phyloP scores from a whole-genome alignment of 1,140 invertebrate genomes.

The Gonioctena quinquepunctata region DNA sequence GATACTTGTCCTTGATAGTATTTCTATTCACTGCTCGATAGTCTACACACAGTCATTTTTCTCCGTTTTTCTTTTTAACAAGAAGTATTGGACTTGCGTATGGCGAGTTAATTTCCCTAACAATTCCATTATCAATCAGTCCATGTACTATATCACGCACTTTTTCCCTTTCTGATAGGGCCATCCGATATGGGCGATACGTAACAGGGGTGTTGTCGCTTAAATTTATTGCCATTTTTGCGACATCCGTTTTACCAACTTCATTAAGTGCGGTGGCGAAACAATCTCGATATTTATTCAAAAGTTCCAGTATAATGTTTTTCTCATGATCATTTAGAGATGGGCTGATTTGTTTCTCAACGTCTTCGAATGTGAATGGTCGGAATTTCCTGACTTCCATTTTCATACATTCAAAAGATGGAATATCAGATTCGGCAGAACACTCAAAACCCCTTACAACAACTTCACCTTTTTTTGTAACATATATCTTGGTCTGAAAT shows the following conservation, averaged over 20 bases:
- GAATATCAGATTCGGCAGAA: too few relatives aligned
- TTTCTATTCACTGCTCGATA: slow-evolving; percentile 48
- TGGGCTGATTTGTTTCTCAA: too few relatives aligned
- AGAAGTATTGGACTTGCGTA: slow-evolving; percentile 52
- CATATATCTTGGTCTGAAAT: too few relatives aligned
- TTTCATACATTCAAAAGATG: too few relatives aligned
- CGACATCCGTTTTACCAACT: not conserved
- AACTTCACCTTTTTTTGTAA: too few relatives aligned
- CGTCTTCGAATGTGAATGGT: too few relatives aligned
- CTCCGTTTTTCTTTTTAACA: slow-evolving; percentile 49
- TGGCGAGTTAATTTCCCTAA: slow-evolving; percentile 48
- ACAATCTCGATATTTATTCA: not conserved
- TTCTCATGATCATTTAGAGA: too few relatives aligned
- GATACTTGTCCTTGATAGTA: slow-evolving; percentile 52
- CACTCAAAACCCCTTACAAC: too few relatives aligned
- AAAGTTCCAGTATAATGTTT: not conserved
- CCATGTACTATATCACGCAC: slow-evolving; percentile 19
- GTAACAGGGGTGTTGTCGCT: slow-evolving; percentile 6
- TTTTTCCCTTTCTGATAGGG: slow-evolving; percentile 16
- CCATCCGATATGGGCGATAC: slow-evolving; percentile 22
- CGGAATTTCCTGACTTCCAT: too few relatives aligned
- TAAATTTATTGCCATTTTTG: slow-evolving; percentile 11
- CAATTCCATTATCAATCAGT: slow-evolving; percentile 47
- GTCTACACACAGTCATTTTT: slow-evolving; percentile 50
- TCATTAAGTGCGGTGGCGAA: not conserved